Evolutionary conservation across 2,113 vertebrate genomes (phyloP), one percentile per base, ranked within the genome.

Genomic region (Cyphomyrus plagiostoma): DNA sequence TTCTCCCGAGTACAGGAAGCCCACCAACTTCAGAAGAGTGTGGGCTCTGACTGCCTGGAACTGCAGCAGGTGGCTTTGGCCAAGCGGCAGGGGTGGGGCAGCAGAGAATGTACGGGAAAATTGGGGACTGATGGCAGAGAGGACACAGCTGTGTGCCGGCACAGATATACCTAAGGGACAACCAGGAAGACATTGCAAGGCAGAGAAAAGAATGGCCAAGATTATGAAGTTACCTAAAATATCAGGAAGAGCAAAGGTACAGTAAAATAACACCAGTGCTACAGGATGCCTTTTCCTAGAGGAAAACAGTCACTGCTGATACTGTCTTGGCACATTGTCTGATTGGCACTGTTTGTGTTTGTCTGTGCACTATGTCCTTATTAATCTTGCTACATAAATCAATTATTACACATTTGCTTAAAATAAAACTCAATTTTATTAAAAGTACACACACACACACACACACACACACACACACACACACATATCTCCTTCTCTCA

Each of bases 111-210:
- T 92, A 19, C 96, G 95, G 89, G 95, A 97, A 92, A 98, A 95
- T 91, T 95, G 94, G 19, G 97, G 96, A 94, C 97, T 98, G 93
- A 97, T 95, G 88, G 97, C 97, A 0, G 97, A 97, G 0, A 98
- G 95, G 89, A 98, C 88, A 23, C 97, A 97, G 92, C 97, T 95
- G 88, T 98, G 98, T 35, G 96, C 97, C 0, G 95, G 97, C 66
- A 98, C 95, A 0, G 94, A 95, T 84, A 97, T 93, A 0, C 96
- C 98, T 98, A n/a, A 42, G 23, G 82, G 19, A 48, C 45, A 48
- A 46, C 35, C 35, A 46, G 42, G 42, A 84, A n/a, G 82, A 84
- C 39, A 48, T 19, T 46, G 39, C 82, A 23, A 46, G 39, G 82
- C 74, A 35, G 21, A 23, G 39, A 48, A 9, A 84, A 48, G 42